phyloP scores from a whole-genome alignment of 1,140 invertebrate genomes.

The Pseudobourletiella spinata region DNA sequence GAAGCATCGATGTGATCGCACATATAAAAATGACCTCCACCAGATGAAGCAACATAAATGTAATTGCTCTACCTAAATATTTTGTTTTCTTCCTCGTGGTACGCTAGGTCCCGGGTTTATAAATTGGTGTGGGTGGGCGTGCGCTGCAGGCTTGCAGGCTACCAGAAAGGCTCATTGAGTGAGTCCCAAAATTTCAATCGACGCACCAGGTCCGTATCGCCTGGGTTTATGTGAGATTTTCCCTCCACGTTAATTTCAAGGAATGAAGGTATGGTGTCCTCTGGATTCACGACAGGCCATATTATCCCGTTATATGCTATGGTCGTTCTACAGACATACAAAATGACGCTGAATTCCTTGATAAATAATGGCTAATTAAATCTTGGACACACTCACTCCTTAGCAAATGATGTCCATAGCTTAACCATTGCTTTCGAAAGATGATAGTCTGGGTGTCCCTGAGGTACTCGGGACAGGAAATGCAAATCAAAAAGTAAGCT shows the following conservation, averaged over 20 bases:
- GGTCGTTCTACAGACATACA: conserved; percentile 1
- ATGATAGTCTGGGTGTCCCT: conserved; percentile 5
- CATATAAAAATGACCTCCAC: too few relatives aligned
- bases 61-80: too few relatives aligned
- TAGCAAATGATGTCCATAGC: conserved; percentile 20
- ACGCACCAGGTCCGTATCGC: conserved; percentile 3
- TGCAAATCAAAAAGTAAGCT: conserved; percentile 17
- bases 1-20: too few relatives aligned
- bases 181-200: conserved; percentile 19
- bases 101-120: too few relatives aligned
- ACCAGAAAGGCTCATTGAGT: too few relatives aligned
- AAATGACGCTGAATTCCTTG: neutral
- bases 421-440: conserved; percentile 20
- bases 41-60: too few relatives aligned
- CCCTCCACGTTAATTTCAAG: conserved; percentile 8
- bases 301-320: neutral
- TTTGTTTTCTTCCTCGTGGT: too few relatives aligned
- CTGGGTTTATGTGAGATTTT: neutral
- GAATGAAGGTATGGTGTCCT: conserved; percentile 1
- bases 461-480: neutral
- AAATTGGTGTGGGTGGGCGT: too few relatives aligned
- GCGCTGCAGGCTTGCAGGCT: too few relatives aligned
- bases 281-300: conserved; percentile 12
- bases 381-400: conserved; percentile 7
- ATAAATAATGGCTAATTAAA: neutral